Evolutionary conservation across 2,797 vertebrate species (phyloP).

Genomic region (Danio tinwini): DNA sequence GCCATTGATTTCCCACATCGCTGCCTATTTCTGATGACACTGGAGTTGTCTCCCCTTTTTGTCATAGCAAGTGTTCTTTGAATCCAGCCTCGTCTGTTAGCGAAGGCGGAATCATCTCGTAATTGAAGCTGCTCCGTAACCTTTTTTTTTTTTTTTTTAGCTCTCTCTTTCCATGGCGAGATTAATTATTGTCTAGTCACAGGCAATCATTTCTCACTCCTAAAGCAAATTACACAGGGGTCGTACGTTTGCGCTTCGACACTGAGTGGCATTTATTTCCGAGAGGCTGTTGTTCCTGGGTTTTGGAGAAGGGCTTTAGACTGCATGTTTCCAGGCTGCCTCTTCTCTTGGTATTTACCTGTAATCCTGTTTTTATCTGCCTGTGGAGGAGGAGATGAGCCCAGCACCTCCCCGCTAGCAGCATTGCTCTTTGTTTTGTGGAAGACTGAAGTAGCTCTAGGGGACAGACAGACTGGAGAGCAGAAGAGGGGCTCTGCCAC

Average conservation of each 20-base stretch:
- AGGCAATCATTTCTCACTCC: slow-evolving; percentile 58
- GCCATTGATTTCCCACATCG: slow-evolving; percentile 78
- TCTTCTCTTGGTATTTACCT: slow-evolving; percentile 71
- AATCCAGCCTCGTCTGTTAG: slow-evolving; percentile 61
- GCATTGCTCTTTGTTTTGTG: slow-evolving; percentile 69
- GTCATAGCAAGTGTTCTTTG: slow-evolving; percentile 73
- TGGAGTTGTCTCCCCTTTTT: slow-evolving; percentile 75
- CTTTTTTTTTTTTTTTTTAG: slow-evolving; percentile 41
- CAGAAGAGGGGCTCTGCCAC: slow-evolving; percentile 63
- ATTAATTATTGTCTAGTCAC: slow-evolving; percentile 64
- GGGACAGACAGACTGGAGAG: slow-evolving; percentile 75
- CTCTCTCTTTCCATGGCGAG: slow-evolving; percentile 20
- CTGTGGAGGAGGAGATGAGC: slow-evolving; percentile 64
- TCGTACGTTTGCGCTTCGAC: slow-evolving; percentile 15
- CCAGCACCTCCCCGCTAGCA: slow-evolving; percentile 42
- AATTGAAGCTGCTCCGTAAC: slow-evolving; percentile 58
- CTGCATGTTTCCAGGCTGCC: slow-evolving; percentile 58
- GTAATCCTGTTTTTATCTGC: slow-evolving; percentile 72
- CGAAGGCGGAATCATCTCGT: slow-evolving; percentile 38
- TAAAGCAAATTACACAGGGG: slow-evolving; percentile 55
- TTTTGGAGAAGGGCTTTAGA: slow-evolving; percentile 42
- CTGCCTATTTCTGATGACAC: slow-evolving; percentile 73
- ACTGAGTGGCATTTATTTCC: slow-evolving; percentile 42
- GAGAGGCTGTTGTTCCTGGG: slow-evolving; percentile 27
- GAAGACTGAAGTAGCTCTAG: slow-evolving; percentile 70